Base-by-base conservation (phyloP, 2,888 invertebrate genomes). In the Pachydiplax longipennis region DNA sequence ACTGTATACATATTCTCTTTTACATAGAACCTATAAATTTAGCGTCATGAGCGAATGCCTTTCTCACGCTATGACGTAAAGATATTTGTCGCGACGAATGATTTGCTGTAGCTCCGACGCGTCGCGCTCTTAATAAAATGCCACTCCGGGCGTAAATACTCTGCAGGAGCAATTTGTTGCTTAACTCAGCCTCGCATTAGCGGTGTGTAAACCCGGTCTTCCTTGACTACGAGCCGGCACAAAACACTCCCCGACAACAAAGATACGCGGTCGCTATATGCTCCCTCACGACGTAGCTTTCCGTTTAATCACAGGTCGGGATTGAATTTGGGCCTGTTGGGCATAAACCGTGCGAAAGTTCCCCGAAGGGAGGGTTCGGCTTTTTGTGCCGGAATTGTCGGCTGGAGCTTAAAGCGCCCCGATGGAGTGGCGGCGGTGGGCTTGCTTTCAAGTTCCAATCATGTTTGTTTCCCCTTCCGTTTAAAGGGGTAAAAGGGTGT, bases 271-370 rank as follows among this genome's bases (percentile, higher is more conserved):
- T 40, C 25, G 48, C 81, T 81, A 81, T n/a, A 81, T 44, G n/a
- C 48, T 48, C 48, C 82, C 81, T 40, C 81, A 81, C 40, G 81
- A 22, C 40, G 35, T 44, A 44, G 37, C 81, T 81, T 81, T 40
- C 40, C 81, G 81, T 40, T 37, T 81, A 81, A 81, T 81, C 81
- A 81, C 37, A 81, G 37, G 40, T 81, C 81, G 40, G 81, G 81
- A 81, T 81, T 81, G 81, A 81, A 81, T 81, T 81, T n/a, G 81
- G 37, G 73, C 73, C 31, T 73, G 31, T 73, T 73, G 73, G 73
- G 73, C 73, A 73, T 73, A 73, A 73, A 73, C 25, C 73, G 73
- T 73, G 73, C 31, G 73, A 73, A 73, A 73, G 73, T 73, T 73
- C 31, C 31, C 73, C 8, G 1, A 31, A 25, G 31, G 65, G 65